phyloP scores from a whole-genome alignment of 2,888 invertebrate species.

The Xestoiulus laeticollis region DNA sequence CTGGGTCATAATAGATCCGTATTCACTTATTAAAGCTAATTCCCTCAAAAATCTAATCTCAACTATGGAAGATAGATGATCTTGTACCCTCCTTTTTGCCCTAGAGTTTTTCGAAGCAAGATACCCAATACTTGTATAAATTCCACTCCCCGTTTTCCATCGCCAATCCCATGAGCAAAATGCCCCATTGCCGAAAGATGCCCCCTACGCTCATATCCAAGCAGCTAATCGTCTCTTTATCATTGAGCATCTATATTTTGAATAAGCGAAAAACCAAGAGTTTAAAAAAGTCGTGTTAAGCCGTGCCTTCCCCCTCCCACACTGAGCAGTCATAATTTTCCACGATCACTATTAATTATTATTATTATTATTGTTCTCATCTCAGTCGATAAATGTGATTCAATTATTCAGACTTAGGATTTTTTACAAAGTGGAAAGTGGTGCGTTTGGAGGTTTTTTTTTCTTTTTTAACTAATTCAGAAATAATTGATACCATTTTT shows the following conservation, averaged over 20 bases:
- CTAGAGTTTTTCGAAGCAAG: neutral
- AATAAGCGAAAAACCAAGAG: neutral
- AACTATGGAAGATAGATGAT: neutral
- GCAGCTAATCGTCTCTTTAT: neutral
- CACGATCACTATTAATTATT: neutral
- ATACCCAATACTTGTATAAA: neutral
- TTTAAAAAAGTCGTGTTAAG: constrained; percentile 21
- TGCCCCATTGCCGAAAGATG: neutral
- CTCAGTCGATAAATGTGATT: constrained; percentile 41
- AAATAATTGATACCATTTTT: constrained; percentile 18
- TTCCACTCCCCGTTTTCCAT: neutral
- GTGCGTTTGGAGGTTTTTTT: constrained; percentile 34
- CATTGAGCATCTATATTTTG: constrained; percentile 33
- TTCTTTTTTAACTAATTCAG: neutral
- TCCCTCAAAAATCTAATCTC: neutral
- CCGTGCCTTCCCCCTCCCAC: constrained; percentile 28
- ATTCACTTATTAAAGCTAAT: too few species aligned
- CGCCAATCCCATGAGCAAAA: neutral
- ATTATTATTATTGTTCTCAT: constrained; percentile 29
- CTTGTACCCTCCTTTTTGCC: neutral
- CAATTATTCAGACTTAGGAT: constrained; percentile 34
- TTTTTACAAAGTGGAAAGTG: constrained; percentile 25
- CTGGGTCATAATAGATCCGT: too few species aligned
- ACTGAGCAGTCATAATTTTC: constrained; percentile 1
- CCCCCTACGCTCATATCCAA: neutral